Base-by-base conservation (phyloP, 2,113 vertebrate genomes). In the Corvus moneduloides region DNA sequence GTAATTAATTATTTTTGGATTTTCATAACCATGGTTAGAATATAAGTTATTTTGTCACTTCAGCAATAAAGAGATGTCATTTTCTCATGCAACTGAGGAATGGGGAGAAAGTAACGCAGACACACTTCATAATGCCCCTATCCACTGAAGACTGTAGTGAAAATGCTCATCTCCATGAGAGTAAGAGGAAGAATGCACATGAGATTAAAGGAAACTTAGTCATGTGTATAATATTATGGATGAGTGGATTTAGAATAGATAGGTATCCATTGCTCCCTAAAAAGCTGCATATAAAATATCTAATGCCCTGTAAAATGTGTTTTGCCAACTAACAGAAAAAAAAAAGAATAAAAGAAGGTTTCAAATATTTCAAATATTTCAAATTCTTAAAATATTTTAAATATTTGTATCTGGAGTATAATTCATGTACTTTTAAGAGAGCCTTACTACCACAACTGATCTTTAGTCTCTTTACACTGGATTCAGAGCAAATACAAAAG, bases 401-500 rank as follows among this genome's bases (percentile, higher is more conserved):
- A 79, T 55, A 30, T 44, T 68, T 84, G 9, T 84, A 86, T 51
- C 30, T 74, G 58, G 39, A 82, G 48, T 71, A 51, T 52, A 59
- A 63, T 55, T 86, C 52, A 24, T 67, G n/a, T 30, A 67, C 75
- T 52, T 92, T 88, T 81, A 83, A 86, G 41, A 86, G 23, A 48
- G 8, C 30, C 39, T 67, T 77, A 55, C 21, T 79, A 91, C 54
- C 41, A 91, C 27, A 95, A 95, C 43, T 48, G 37, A 90, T 80
- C 39, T 88, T 89, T 39, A 80, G 46, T 81, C 33, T 85, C 78
- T 79, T 87, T 75, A 77, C 48, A 44, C 56, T 90, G 48, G 27
- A 93, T 90, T 89, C 77, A 89, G 67, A 93, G 81, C 49, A 96
- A 91, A 72, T 49, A 77, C 68, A 84, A 94, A 87, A 93, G 86